Conservation (phyloP, 2,888 invertebrate species). For the Acrobasis repandana region DNA sequence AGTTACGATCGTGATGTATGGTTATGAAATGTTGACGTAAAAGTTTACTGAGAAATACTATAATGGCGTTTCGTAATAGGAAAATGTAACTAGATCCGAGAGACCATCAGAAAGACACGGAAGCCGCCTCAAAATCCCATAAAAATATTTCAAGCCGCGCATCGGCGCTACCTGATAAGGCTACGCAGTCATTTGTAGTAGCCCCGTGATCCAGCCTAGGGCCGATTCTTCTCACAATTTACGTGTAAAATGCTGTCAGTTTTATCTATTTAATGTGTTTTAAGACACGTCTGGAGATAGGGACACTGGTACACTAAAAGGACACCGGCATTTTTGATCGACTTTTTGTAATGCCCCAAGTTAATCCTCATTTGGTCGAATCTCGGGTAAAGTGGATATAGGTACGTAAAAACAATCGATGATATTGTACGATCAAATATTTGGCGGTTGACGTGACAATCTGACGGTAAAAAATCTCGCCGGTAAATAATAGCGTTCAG, state of each 20-base stretch:
- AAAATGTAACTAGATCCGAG: slow-evolving; percentile 67
- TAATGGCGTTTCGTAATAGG: slow-evolving; percentile 56
- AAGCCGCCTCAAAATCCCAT: slow-evolving; percentile 69
- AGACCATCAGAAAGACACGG: slow-evolving; percentile 58
- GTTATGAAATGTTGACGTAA: slow-evolving; percentile 55
- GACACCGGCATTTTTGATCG: slow-evolving; percentile 45
- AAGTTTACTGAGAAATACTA: slow-evolving; percentile 48
- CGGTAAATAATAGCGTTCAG: slow-evolving; percentile 54
- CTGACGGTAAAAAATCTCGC: slow-evolving; percentile 58
- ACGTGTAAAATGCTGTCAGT: slow-evolving; percentile 59
- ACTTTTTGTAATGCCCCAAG: slow-evolving; percentile 39
- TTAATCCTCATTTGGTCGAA: slow-evolving; percentile 44
- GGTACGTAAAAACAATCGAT: slow-evolving; percentile 55
- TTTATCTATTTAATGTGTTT: slow-evolving; percentile 58
- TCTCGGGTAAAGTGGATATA: slow-evolving; percentile 36
- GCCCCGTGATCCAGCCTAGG: slow-evolving; percentile 56
- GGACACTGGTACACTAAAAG: slow-evolving; percentile 40
- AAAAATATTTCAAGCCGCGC: slow-evolving; percentile 75
- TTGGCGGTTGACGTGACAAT: slow-evolving; percentile 54
- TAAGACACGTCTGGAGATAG: slow-evolving; percentile 64
- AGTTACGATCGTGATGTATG: slow-evolving; percentile 37
- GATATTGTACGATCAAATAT: slow-evolving; percentile 44
- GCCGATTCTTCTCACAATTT: slow-evolving; percentile 57
- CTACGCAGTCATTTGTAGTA: slow-evolving; percentile 75
- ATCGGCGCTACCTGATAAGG: slow-evolving; percentile 76